These are phyloP conservation scores for Drosophila engyochracea DNA, from an alignment of 2,888 invertebrate species.

Conservation along the genomic window DNA sequence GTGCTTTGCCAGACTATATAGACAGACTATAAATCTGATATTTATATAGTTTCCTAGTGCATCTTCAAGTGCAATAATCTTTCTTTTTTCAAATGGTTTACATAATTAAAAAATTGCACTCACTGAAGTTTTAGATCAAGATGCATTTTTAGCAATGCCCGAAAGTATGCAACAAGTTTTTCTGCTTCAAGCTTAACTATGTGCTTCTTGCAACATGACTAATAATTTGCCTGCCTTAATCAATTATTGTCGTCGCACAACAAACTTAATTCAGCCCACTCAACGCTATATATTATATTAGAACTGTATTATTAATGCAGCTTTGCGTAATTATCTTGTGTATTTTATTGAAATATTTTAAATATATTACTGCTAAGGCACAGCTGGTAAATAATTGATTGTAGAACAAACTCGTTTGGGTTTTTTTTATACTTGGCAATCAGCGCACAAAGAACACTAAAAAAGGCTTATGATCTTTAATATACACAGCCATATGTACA, in stretches of 20 bases:
- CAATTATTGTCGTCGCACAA: slow-evolving; percentile 27
- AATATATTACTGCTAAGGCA: background rate
- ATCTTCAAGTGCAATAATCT: background rate
- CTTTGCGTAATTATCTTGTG: background rate
- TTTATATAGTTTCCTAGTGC: background rate
- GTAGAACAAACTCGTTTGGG: slow-evolving; percentile 4
- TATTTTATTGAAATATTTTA: background rate
- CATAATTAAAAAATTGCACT: background rate
- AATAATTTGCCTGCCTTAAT: slow-evolving; percentile 27
- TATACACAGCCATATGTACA: background rate
- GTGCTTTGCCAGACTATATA: background rate
- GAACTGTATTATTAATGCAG: background rate
- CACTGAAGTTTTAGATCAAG: background rate
- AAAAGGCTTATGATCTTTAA: background rate
- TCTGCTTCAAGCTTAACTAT: background rate
- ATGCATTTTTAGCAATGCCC: slow-evolving; percentile 14
- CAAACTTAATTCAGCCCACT: background rate
- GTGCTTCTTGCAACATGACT: slow-evolving; percentile 14
- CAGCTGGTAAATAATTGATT: slow-evolving; percentile 23
- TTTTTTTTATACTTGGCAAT: background rate
- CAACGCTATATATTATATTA: background rate
- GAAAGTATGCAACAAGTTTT: slow-evolving; percentile 28
- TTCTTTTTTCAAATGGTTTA: background rate
- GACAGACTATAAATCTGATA: background rate
- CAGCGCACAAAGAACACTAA: background rate